phyloP scores from a whole-genome alignment of 2,888 invertebrate genomes.

The Rhagium mordax region DNA sequence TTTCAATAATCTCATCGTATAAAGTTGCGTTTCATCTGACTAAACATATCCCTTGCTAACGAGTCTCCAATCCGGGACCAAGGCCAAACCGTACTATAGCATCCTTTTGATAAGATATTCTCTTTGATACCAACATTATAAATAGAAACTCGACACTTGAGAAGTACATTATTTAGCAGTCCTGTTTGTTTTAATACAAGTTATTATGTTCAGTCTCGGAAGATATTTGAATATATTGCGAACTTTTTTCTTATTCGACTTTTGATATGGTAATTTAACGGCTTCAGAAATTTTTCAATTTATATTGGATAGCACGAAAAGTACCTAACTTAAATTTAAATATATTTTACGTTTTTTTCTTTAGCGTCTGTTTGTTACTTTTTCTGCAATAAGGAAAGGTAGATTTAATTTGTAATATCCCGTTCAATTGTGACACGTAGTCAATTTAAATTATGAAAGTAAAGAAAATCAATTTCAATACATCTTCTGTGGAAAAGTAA shows the following conservation, averaged over 20 bases:
- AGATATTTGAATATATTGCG: slow-evolving; percentile 27
- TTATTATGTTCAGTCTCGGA: slow-evolving; percentile 21
- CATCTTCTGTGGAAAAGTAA: too few relatives aligned
- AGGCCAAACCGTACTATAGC: slow-evolving; percentile 33
- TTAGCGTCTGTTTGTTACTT: slow-evolving; percentile 11
- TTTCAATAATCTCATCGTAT: slow-evolving; percentile 47
- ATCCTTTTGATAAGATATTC: slow-evolving; percentile 54
- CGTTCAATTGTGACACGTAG: neutral
- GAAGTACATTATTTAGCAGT: slow-evolving; percentile 49
- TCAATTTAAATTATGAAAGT: neutral
- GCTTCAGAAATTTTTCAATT: slow-evolving; percentile 15
- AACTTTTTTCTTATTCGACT: slow-evolving; percentile 22
- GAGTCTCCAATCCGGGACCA: slow-evolving; percentile 39
- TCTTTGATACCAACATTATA: slow-evolving; percentile 47
- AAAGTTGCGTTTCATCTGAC: slow-evolving; percentile 40
- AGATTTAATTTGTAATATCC: slow-evolving; percentile 24
- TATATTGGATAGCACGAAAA: slow-evolving; percentile 1
- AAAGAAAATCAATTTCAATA: too few relatives aligned
- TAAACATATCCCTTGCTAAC: slow-evolving; percentile 46
- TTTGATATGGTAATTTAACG: slow-evolving; percentile 29
- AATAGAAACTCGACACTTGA: slow-evolving; percentile 50
- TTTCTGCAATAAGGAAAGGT: neutral
- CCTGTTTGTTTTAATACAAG: slow-evolving; percentile 30
- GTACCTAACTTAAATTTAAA: slow-evolving; percentile 22
- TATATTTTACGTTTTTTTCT: slow-evolving; percentile 12